These are phyloP conservation scores for Enteromius viviparus DNA, from an alignment of 2,797 vertebrate species.

Conservation along the genomic window DNA sequence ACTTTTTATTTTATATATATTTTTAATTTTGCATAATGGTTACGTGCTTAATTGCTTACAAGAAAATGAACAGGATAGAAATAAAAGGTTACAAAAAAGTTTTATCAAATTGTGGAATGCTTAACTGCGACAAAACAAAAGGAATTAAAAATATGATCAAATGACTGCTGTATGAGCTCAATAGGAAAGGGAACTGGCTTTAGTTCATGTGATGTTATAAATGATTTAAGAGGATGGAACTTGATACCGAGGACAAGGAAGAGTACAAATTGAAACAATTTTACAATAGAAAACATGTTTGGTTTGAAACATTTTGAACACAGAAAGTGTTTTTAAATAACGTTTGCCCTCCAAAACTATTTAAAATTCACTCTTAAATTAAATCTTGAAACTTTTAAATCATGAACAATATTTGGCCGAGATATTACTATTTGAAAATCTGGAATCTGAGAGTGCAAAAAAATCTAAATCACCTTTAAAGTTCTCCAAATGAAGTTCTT, in stretches of 20 bases:
- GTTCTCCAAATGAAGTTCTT: neutral
- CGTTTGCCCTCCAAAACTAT: neutral
- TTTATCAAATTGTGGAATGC: neutral
- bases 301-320: neutral
- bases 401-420: no score
- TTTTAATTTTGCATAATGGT: neutral
- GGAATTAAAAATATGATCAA: neutral
- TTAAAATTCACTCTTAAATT: neutral
- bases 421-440: no score
- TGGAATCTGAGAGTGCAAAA: no score
- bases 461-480: neutral
- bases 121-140: neutral
- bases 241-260: neutral
- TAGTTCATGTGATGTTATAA: neutral
- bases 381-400: neutral
- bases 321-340: neutral
- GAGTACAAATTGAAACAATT: neutral
- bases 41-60: neutral
- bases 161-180: neutral
- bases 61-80: neutral
- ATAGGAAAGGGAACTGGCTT: neutral
- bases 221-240: neutral
- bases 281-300: neutral
- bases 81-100: neutral
- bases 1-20: neutral